Conservation (phyloP, 2,888 invertebrate species). For the Marasmarcha lunaedactyla region DNA sequence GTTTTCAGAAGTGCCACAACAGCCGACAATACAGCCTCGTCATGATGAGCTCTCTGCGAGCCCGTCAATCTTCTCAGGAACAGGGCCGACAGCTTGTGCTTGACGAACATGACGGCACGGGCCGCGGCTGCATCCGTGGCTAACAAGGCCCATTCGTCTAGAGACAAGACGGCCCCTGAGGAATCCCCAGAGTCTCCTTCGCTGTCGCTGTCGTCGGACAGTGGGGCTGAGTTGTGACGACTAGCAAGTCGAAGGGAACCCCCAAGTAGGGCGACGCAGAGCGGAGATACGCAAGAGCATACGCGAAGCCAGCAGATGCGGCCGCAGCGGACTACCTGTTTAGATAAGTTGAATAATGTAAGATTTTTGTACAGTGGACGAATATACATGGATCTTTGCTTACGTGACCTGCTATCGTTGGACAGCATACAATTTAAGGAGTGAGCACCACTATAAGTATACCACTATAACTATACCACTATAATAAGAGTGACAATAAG, state of each 20-base stretch:
- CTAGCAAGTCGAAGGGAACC: conserved; percentile 73
- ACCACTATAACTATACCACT: no score
- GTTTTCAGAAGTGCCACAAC: background rate
- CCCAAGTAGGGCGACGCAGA: conserved; percentile 84
- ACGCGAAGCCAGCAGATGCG: conserved; percentile 80
- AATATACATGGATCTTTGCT: no score
- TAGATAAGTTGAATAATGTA: no score
- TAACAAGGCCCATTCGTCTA: conserved; percentile 83
- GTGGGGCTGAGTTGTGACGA: conserved; percentile 50
- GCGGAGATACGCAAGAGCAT: conserved; percentile 83
- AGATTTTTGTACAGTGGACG: no score
- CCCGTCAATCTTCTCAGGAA: background rate
- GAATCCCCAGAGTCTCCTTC: conserved; percentile 48
- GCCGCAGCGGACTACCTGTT: conserved; percentile 56
- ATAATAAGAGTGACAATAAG: no score
- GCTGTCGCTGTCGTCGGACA: conserved; percentile 58
- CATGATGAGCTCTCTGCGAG: background rate
- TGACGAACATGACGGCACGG: background rate
- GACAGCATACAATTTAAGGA: no score
- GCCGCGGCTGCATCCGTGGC: conserved; percentile 66
- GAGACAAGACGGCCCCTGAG: conserved; percentile 59
- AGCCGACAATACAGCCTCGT: background rate
- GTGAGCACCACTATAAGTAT: no score
- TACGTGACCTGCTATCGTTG: no score
- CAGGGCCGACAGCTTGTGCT: background rate